Evolutionary conservation across 2,888 invertebrate species (phyloP).

Genomic region (Sipha maydis): DNA sequence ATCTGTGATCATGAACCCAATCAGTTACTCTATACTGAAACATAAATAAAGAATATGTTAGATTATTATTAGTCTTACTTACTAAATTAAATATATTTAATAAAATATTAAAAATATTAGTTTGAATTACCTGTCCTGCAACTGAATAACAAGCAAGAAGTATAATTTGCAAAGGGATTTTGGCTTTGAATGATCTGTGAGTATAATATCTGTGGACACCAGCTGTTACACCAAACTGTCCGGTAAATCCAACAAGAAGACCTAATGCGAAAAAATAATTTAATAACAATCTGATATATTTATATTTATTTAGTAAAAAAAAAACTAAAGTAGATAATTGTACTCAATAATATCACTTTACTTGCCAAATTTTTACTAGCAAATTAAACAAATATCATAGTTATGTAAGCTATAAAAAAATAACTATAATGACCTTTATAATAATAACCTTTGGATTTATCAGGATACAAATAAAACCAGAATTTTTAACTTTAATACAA

Average conservation of each 20-base stretch:
- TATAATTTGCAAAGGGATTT: constrained; percentile 69
- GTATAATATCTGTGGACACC: constrained; percentile 75
- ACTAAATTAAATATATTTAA: not conserved
- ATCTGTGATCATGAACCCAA: constrained; percentile 81
- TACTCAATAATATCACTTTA: not conserved
- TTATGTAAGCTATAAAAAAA: too few relatives aligned
- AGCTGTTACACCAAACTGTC: constrained; percentile 77
- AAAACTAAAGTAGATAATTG: not conserved
- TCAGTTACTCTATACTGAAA: constrained; percentile 76
- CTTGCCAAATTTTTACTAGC: too few relatives aligned
- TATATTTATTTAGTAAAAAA: not conserved
- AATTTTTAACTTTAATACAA: too few relatives aligned
- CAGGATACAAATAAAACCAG: too few relatives aligned
- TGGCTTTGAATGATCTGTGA: constrained; percentile 77
- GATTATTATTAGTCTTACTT: too few relatives aligned
- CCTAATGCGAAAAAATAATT: not conserved
- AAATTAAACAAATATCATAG: too few relatives aligned
- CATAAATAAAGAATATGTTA: not conserved
- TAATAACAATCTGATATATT: not conserved
- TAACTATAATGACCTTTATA: too few relatives aligned
- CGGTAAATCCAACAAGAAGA: constrained; percentile 66
- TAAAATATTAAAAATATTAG: constrained; percentile 1
- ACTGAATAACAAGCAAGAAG: constrained; percentile 69
- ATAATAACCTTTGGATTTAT: too few relatives aligned
- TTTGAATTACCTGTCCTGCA: constrained; percentile 74